phyloP scores from a whole-genome alignment of 2,113 vertebrate genomes.

The Monarcha castaneiventris region DNA sequence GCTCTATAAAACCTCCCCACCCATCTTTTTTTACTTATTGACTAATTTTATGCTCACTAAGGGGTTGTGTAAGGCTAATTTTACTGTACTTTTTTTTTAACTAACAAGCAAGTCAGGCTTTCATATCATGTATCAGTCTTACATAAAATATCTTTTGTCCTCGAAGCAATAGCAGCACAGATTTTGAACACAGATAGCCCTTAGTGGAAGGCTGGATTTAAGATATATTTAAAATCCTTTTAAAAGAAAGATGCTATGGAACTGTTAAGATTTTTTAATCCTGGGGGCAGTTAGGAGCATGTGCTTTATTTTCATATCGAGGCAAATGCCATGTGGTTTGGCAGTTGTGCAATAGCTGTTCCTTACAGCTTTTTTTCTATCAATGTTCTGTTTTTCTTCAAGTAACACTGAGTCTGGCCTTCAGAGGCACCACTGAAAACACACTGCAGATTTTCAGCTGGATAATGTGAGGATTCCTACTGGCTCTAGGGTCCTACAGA shows the following conservation, averaged over 20 bases:
- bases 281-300: not conserved
- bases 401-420: not conserved
- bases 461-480: not conserved
- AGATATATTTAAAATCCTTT: not conserved
- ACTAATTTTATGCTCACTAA: not conserved
- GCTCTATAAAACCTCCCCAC: slow-evolving; percentile 26
- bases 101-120: not conserved
- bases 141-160: not conserved
- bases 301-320: not conserved
- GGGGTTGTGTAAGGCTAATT: not conserved
- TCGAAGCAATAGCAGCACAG: not conserved
- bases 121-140: not conserved
- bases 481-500: not conserved
- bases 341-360: not conserved
- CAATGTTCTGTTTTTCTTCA: not conserved
- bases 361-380: not conserved
- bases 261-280: not conserved
- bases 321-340: not conserved
- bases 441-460: not conserved
- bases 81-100: not conserved
- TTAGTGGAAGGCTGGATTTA: not conserved
- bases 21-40: slow-evolving; percentile 19
- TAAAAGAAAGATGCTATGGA: not conserved
- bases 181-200: not conserved
- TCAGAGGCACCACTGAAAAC: not conserved